These are phyloP conservation scores for Callyntrura guangdongensis DNA, from an alignment of 2,888 invertebrate genomes.

Conservation along the genomic window DNA sequence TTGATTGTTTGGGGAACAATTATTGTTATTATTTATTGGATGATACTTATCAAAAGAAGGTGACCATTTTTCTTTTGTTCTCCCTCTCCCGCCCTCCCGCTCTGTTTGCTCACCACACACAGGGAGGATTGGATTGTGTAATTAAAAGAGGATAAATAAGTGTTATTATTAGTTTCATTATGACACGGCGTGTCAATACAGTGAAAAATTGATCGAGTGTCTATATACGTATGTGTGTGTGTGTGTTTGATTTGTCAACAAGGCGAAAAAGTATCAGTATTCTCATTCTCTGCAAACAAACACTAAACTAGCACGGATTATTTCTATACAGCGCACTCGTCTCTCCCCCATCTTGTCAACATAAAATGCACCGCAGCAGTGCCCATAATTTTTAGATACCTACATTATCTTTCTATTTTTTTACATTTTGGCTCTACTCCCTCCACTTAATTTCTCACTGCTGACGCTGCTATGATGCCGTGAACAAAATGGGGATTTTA, in stretches of 20 bases:
- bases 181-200: slow-evolving; percentile 12
- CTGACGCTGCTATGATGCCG: background rate
- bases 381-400: no score
- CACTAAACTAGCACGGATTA: no score
- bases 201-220: no score
- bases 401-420: slow-evolving; percentile 6
- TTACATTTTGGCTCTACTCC: slow-evolving; percentile 9
- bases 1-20: background rate
- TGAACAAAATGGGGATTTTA: slow-evolving; percentile 11
- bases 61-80: slow-evolving; percentile 34
- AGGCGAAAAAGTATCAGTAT: no score
- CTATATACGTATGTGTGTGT: no score
- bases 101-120: background rate
- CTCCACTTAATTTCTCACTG: background rate
- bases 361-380: no score
- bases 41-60: slow-evolving; percentile 34
- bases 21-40: slow-evolving; percentile 42
- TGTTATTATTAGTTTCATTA: background rate
- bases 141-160: slow-evolving; percentile 38
- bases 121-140: slow-evolving; percentile 19
- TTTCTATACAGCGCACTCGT: no score
- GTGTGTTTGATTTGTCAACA: slow-evolving; percentile 30
- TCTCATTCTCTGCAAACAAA: no score
- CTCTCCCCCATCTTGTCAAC: no score
- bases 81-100: background rate